These are phyloP conservation scores for Popillia japonica DNA, from an alignment of 1,140 invertebrate species.

Conservation along the genomic window DNA sequence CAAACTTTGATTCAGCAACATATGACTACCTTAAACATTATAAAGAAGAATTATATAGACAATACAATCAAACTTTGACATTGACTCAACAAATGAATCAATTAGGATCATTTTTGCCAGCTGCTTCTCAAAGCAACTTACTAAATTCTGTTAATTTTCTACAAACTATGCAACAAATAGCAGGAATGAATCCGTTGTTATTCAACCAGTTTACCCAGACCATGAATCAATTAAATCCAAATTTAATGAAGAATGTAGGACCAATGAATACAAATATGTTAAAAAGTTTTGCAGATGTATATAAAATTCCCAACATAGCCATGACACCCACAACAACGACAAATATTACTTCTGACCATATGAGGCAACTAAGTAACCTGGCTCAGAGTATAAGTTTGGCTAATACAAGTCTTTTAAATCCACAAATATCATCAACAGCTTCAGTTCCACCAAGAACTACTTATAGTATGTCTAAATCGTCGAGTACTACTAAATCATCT, in stretches of 20 bases:
- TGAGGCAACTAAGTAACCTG: conserved; percentile 13
- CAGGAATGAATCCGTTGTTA: conserved; percentile 39
- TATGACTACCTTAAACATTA: conserved; percentile 49
- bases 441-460: neutral
- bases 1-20: conserved; percentile 17
- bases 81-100: conserved; percentile 49
- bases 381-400: conserved; percentile 17
- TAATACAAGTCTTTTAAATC: neutral
- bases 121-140: conserved; percentile 34
- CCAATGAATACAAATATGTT: conserved; percentile 43
- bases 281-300: conserved; percentile 38
- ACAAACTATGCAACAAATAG: conserved; percentile 43
- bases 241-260: conserved; percentile 41
- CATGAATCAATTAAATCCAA: conserved; percentile 43
- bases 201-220: conserved; percentile 41
- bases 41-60: conserved; percentile 57
- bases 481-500: neutral
- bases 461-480: neutral
- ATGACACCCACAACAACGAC: conserved; percentile 4
- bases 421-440: neutral
- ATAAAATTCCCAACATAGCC: conserved; percentile 33
- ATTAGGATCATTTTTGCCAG: conserved; percentile 36
- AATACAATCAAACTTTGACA: conserved; percentile 56
- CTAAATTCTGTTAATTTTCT: conserved; percentile 40
- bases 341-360: conserved; percentile 2